These are phyloP conservation scores for Clarias macrocephalus DNA, from an alignment of 2,113 vertebrate species.

Conservation along the genomic window DNA sequence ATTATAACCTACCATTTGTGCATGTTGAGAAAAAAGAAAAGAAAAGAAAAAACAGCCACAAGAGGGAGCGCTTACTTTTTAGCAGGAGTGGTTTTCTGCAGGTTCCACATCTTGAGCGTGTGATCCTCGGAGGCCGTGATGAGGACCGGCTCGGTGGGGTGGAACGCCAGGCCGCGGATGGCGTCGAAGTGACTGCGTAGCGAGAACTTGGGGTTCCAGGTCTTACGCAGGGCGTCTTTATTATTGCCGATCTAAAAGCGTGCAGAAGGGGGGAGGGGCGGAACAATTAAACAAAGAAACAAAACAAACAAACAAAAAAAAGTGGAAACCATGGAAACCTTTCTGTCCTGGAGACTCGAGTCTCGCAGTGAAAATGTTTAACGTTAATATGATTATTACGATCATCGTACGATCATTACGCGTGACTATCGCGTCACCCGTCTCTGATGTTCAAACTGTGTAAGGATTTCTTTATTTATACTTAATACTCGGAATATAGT, in stretches of 20 bases:
- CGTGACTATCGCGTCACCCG: too few relatives aligned
- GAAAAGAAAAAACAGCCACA: background rate
- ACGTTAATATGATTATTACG: too few relatives aligned
- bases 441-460: too few relatives aligned
- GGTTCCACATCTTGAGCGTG: constrained; percentile 99
- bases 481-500: background rate
- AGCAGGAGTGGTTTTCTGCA: constrained; percentile 93
- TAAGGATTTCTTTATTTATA: too few relatives aligned
- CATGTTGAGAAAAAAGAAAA: too few relatives aligned
- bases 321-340: background rate
- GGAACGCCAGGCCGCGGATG: constrained; percentile 91
- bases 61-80: constrained; percentile 83
- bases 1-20: background rate
- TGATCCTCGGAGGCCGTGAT: constrained; percentile 98
- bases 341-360: background rate
- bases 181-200: constrained; percentile 97
- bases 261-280: background rate
- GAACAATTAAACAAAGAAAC: too few relatives aligned
- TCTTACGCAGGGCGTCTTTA: constrained; percentile 95
- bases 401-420: too few relatives aligned
- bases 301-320: background rate
- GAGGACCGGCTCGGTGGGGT: constrained; percentile 91
- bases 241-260: constrained; percentile 89
- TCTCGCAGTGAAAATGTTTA: background rate
- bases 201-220: constrained; percentile 98